Evolutionary conservation across 2,888 invertebrate genomes (phyloP).

Genomic region (Epinotia bilunana): DNA sequence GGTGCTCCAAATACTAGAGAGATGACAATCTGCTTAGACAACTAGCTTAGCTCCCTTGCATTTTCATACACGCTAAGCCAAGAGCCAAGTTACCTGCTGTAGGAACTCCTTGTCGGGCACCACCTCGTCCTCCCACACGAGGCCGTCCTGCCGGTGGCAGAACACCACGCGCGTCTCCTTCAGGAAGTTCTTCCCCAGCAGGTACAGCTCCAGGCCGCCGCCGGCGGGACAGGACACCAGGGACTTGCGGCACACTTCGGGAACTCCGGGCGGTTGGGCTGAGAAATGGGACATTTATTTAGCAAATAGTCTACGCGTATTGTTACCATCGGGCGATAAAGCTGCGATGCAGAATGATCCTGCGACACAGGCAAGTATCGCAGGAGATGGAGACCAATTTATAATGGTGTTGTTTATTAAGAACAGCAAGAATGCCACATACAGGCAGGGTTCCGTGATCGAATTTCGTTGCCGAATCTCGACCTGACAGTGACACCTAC

Average conservation of each 20-base stretch:
- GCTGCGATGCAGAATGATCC: too few species aligned
- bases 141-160: conserved; percentile 84
- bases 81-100: conserved; percentile 86
- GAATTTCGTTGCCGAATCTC: too few species aligned
- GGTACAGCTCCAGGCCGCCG: conserved; percentile 93
- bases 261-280: conserved; percentile 97
- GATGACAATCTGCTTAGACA: too few species aligned
- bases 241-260: conserved; percentile 96
- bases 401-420: too few species aligned
- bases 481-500: too few species aligned
- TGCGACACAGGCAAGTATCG: too few species aligned
- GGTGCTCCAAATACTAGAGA: too few species aligned
- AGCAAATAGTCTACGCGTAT: not conserved
- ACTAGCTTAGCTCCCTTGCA: too few species aligned
- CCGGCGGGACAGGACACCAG: conserved; percentile 90
- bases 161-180: conserved; percentile 95
- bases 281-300: conserved; percentile 44
- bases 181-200: conserved; percentile 95
- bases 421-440: too few species aligned
- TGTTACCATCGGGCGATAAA: too few species aligned
- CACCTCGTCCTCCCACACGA: conserved; percentile 92
- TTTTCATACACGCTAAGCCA: not conserved
- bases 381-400: too few species aligned
- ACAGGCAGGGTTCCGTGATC: too few species aligned
- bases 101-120: conserved; percentile 94